Evolutionary conservation across 2,113 vertebrate species (phyloP).

Genomic region (Myocastor coypus): DNA sequence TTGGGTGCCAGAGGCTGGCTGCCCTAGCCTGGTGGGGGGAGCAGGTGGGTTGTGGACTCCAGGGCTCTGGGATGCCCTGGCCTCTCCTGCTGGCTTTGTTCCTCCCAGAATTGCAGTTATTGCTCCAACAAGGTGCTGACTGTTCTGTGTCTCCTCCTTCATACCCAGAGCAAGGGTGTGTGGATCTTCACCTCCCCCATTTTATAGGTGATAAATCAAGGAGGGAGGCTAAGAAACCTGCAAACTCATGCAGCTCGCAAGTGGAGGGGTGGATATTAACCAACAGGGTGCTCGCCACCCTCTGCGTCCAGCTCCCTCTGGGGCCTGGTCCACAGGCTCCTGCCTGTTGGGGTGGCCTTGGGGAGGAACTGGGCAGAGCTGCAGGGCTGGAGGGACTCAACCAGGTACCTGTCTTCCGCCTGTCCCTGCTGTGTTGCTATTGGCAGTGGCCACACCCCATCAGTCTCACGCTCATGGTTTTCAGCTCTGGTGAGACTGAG

Average conservation of each 20-base stretch:
- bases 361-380: neutral
- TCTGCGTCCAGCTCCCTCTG: neutral
- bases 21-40: neutral
- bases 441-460: neutral
- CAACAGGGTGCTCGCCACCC: neutral
- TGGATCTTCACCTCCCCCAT: neutral
- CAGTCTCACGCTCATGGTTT: neutral
- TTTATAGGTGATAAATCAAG: neutral
- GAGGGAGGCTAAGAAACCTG: neutral
- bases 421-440: neutral
- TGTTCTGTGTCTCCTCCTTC: neutral
- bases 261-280: neutral
- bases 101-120: neutral
- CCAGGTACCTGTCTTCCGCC: neutral
- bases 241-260: neutral
- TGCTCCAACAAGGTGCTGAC: rapidly evolving
- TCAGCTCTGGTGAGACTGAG: neutral
- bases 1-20: neutral
- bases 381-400: neutral
- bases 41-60: neutral
- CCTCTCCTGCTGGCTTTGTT: neutral
- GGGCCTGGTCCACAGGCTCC: neutral
- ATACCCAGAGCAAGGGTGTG: neutral
- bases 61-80: neutral
- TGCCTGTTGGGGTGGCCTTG: neutral